These are phyloP conservation scores for Ceratotherium simum DNA, from an alignment of 2,113 vertebrate genomes.

Conservation along the genomic window DNA sequence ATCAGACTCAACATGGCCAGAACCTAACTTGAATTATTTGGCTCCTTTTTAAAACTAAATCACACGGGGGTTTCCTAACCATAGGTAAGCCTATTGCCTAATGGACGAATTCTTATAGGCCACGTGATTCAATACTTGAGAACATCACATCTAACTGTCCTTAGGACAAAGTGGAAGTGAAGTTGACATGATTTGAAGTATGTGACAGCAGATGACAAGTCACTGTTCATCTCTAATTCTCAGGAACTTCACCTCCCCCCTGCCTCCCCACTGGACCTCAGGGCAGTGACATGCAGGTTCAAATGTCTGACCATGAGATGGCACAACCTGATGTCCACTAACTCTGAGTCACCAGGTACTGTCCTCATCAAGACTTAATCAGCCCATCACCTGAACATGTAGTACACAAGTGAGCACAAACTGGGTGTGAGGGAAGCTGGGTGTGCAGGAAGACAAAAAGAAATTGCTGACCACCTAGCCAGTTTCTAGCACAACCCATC, in stretches of 20 bases:
- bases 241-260: not conserved
- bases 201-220: not conserved
- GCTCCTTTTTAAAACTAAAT: not conserved
- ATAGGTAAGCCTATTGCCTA: not conserved
- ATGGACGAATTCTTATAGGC: not conserved
- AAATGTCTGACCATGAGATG: not conserved
- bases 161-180: not conserved
- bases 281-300: not conserved
- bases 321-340: not conserved
- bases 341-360: not conserved
- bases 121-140: not conserved
- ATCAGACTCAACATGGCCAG: not conserved
- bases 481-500: not conserved
- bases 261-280: not conserved
- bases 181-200: not conserved
- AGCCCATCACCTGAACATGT: not conserved
- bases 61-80: not conserved
- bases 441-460: not conserved
- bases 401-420: not conserved
- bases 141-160: not conserved
- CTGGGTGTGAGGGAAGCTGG: not conserved
- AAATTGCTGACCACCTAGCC: not conserved
- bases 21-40: not conserved
- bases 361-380: not conserved
- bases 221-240: not conserved